Conservation (phyloP, 2,888 invertebrate species). For the Nomada fabriciana region DNA sequence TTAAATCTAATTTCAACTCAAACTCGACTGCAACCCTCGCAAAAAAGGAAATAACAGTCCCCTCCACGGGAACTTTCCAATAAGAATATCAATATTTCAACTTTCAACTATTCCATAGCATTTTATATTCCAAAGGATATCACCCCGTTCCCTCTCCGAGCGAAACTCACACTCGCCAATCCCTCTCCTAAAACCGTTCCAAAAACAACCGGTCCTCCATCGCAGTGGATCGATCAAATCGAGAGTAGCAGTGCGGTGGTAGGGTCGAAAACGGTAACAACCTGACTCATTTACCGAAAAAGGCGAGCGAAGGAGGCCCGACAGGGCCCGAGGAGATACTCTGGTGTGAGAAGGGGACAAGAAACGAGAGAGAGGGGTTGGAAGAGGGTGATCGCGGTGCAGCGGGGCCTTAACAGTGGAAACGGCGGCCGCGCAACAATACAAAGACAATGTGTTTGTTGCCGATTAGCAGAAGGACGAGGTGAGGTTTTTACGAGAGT, state of each 20-base stretch:
- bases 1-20: no score
- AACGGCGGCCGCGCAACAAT: conserved; percentile 62
- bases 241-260: not conserved
- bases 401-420: conserved; percentile 11
- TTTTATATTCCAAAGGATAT: no score
- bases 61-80: no score
- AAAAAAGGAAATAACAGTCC: no score
- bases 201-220: conserved; percentile 6
- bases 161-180: not conserved
- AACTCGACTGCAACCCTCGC: no score
- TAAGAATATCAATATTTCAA: no score
- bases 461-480: conserved; percentile 78
- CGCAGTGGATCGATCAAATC: conserved; percentile 39
- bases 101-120: no score
- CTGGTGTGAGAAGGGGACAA: conserved; percentile 25
- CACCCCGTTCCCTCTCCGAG: no score
- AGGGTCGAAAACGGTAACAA: conserved; percentile 32
- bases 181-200: not conserved
- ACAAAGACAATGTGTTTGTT: conserved; percentile 80
- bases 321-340: not conserved
- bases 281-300: conserved; percentile 54
- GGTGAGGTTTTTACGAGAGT: conserved; percentile 74
- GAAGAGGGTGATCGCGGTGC: not conserved
- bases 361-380: conserved; percentile 18
- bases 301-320: conserved; percentile 38